These are phyloP conservation scores for Epinotia bilunana DNA, from an alignment of 2,888 invertebrate species.

Conservation along the genomic window DNA sequence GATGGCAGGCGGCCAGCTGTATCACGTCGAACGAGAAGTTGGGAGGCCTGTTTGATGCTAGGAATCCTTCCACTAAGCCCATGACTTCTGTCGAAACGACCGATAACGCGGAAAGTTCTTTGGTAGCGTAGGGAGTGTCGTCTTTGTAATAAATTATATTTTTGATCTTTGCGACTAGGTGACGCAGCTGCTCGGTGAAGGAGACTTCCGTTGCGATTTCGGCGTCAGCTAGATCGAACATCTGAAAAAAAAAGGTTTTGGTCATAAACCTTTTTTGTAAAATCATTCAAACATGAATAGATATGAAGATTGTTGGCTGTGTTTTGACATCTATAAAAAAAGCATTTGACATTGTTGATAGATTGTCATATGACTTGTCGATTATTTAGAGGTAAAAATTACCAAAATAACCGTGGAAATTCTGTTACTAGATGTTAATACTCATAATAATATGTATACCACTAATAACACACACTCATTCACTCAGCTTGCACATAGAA, in stretches of 20 bases:
- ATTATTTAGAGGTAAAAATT: constrained; percentile 30
- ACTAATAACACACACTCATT: constrained; percentile 42
- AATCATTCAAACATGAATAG: background rate
- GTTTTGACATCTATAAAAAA: background rate
- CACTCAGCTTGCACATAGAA: constrained; percentile 47
- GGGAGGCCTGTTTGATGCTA: constrained; percentile 77
- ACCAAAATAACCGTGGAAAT: constrained; percentile 21
- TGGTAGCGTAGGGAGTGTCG: constrained; percentile 76
- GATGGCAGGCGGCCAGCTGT: constrained; percentile 74
- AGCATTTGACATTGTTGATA: constrained; percentile 16
- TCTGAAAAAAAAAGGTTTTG: constrained; percentile 79
- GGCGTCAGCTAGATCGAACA: constrained; percentile 87
- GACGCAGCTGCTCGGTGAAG: constrained; percentile 87
- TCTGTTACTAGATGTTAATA: constrained; percentile 45
- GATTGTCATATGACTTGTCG: constrained; percentile 28
- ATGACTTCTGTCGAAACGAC: constrained; percentile 86
- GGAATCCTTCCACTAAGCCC: constrained; percentile 85
- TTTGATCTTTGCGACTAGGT: constrained; percentile 79
- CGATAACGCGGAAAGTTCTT: constrained; percentile 83
- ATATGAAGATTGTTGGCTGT: background rate
- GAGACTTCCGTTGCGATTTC: constrained; percentile 87
- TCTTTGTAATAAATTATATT: constrained; percentile 78
- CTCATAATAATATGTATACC: constrained; percentile 49
- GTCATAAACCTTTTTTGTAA: background rate
- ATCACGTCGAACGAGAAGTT: constrained; percentile 77